Evolutionary conservation across 2,797 vertebrate genomes (phyloP), one percentile per base, ranked within the genome.

Genomic region (Manis crassicaudata): DNA sequence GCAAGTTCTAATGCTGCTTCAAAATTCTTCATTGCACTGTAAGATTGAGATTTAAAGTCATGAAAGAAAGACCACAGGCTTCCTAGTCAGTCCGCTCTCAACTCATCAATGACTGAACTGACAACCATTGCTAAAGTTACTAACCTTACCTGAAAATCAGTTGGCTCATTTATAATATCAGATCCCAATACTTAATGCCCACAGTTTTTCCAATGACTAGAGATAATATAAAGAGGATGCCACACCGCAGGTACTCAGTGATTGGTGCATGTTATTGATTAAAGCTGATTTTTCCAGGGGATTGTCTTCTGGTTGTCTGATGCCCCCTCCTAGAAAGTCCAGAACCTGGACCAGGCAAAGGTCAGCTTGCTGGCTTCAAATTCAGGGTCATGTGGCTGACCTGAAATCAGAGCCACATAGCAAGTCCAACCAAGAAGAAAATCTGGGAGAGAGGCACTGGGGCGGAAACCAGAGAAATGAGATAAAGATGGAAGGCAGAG

Each of bases 241-340:
- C 50, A 68, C 25, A 11, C 18, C 46, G 14, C 46, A 54, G 18
- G 46, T 70, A 32, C 23, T 63, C 37, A 10, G 14, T 43, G 3
- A 90, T 35, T 3, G 9, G 29, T 23, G 27, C 46, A 6, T 32
- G 12, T 2, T 50, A 11, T 2, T 29, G 37, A 76, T 63, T 35
- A 35, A 56, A 82, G 56, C 9, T 40, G 25, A 29, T 23, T 58
- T 85, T 81, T 88, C 50, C 76, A 40, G 32, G 52, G 27, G 3
- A 35, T 79, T 90, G 76, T 97, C 58, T 91, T 56, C 65, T 96
- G 27, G 27, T 76, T 91, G n/a, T 92, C 89, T 91, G 70, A 77
- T 89, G 92, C 93, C 96, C 90, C 67, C 77, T 97, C 29, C 95
- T 97, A 93, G 92, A 85, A 50, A 77, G 11, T 81, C 35, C 32